Evolutionary conservation across 1,140 invertebrate species (phyloP), one percentile per base, ranked within the genome.

Genomic region (Paralvinella palmiformis): DNA sequence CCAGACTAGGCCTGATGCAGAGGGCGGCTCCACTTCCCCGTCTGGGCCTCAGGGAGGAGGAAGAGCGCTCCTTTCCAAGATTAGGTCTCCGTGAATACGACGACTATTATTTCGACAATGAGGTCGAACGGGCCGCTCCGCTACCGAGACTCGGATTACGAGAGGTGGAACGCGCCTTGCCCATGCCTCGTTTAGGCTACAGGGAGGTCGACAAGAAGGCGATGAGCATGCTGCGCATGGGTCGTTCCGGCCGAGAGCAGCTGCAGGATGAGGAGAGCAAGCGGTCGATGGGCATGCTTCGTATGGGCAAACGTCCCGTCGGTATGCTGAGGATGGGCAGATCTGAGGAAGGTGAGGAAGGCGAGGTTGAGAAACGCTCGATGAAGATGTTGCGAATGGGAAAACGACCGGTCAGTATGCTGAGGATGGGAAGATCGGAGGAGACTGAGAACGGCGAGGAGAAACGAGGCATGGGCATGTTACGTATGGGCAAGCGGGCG

Each of bases 351-450:
- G 50, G 24, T 7, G 50, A 15, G 15, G 15, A 53, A 53, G 15
- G 10, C 13, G 50, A 53, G 27, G 15, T 10, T 7, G 15, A 53
- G 24, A 44, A 45, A 22, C 36, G 58, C 2, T 27, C 58, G 24
- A 60, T 60, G 58, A 45, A 37, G n/a, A 60, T 60, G 58, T 45
- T 60, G 41, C 58, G 58, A 6, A 60, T 60, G 58, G 58, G 58
- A 35, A 57, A 57, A 33, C 58, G 58, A 7, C 35, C 35, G 20
- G 31, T 60, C 2, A 60, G 58, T 36, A 60, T 60, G 58, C 41
- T 60, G 41, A 24, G 58, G 3, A 60, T 60, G 58, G 58, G 58
- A 35, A 53, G 24, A 22, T 10, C 7, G 24, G 13, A 13, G 27
- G 27, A 20, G 27, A 22, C 15, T 13, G 50, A 53, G 15, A 22